These are phyloP conservation scores for Chelonus insularis DNA, from an alignment of 1,140 invertebrate species.

Conservation along the genomic window DNA sequence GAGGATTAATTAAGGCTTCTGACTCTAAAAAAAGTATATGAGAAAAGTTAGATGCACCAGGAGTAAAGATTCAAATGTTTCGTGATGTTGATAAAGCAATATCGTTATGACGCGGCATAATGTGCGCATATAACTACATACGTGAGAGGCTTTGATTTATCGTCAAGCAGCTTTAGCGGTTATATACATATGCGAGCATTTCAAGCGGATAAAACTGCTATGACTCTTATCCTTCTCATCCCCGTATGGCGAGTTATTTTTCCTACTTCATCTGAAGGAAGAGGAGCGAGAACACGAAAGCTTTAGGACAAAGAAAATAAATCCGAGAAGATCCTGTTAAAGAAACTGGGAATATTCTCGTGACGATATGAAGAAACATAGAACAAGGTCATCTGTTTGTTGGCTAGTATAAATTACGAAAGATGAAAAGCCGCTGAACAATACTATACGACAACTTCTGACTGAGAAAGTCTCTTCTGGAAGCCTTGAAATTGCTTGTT, in stretches of 20 bases:
- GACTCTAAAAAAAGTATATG: background rate
- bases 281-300: background rate
- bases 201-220: conserved; percentile 21
- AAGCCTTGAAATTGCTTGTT: background rate
- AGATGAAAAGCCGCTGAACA: conserved; percentile 19
- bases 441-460: background rate
- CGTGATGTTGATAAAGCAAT: conserved; percentile 35
- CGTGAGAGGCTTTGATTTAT: conserved; percentile 25
- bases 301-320: background rate
- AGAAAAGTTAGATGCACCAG: conserved; percentile 9
- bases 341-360: conserved; percentile 4
- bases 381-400: conserved; percentile 19
- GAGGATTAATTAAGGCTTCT: conserved; percentile 16
- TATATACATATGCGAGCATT: conserved; percentile 13
- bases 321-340: conserved; percentile 13
- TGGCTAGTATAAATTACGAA: conserved; percentile 19
- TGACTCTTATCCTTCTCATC: conserved; percentile 4
- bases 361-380: conserved; percentile 15
- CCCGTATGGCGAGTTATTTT: too few species aligned
- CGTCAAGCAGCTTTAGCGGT: background rate
- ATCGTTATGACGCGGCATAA: conserved; percentile 34
- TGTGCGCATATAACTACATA: conserved; percentile 25
- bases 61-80: conserved; percentile 24
- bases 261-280: background rate
- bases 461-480: background rate